Percentiles rank a stretch among this genome's conserved stretches.
Conservation (phyloP, 1,140 invertebrate species). For the Lerema accius region DNA sequence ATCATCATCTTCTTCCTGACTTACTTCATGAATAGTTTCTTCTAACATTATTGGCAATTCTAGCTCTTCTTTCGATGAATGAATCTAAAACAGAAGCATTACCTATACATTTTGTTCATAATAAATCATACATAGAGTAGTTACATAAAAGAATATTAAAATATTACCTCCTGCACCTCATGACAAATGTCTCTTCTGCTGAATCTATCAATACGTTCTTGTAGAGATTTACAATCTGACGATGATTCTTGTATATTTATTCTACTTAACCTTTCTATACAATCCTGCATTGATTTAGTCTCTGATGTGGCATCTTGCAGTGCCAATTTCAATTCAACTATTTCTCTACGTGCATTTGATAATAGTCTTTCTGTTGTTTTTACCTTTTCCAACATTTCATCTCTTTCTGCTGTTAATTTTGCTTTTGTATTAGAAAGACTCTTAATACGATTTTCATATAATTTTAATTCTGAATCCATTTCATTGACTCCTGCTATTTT, state of each 20-base stretch:
- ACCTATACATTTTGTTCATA: background rate
- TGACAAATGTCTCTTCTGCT: constrained; percentile 47
- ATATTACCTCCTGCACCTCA: constrained; percentile 42
- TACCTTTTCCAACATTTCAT: constrained; percentile 63
- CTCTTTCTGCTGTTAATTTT: constrained; percentile 63
- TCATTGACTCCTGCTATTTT: constrained; percentile 51
- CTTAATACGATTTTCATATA: constrained; percentile 77
- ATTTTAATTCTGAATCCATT: constrained; percentile 71
- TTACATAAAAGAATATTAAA: background rate
- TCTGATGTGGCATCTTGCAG: constrained; percentile 79
- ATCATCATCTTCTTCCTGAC: constrained; percentile 68
- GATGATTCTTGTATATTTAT: constrained; percentile 46
- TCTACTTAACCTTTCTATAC: constrained; percentile 59
- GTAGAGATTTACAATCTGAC: constrained; percentile 70
- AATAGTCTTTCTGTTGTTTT: constrained; percentile 72
- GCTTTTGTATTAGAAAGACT: constrained; percentile 62
- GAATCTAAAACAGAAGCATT: constrained; percentile 52
- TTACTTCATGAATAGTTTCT: constrained; percentile 67
- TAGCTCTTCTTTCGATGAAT: constrained; percentile 51
- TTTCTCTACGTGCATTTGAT: constrained; percentile 75
- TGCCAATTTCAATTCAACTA: constrained; percentile 76
- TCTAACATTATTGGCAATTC: constrained; percentile 62
- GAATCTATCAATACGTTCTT: constrained; percentile 64
- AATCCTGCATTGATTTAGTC: constrained; percentile 69
- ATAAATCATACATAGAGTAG: too few relatives aligned